phyloP scores from a whole-genome alignment of 2,797 vertebrate species.

The Pelodytes ibericus region DNA sequence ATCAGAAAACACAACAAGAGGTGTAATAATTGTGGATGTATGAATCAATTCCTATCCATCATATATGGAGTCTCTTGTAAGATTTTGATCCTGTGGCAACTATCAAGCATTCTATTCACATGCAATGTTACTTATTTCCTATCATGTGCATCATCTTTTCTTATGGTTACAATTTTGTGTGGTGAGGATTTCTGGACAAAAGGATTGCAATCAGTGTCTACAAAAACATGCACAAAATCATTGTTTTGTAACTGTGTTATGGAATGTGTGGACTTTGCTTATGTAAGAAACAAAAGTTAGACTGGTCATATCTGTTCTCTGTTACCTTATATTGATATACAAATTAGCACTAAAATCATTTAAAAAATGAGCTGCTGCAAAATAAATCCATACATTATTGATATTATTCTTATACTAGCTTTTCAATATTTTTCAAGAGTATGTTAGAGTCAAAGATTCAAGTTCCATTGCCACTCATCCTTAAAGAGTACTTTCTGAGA shows the following conservation, averaged over 20 bases:
- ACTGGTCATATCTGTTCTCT: no score
- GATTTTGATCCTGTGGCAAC: not conserved
- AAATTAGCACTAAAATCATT: not conserved
- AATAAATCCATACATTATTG: not conserved
- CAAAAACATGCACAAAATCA: not conserved
- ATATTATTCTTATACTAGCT: not conserved
- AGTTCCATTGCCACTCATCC: slow-evolving; percentile 19
- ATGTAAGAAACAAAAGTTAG: no score
- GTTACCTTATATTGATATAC: not conserved
- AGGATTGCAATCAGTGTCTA: not conserved
- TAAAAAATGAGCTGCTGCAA: not conserved
- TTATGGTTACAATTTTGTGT: not conserved
- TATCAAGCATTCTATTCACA: not conserved
- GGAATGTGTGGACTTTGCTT: not conserved
- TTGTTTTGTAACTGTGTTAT: not conserved
- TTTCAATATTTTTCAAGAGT: not conserved
- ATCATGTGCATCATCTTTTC: no score
- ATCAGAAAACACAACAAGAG: not conserved
- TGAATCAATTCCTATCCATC: no score
- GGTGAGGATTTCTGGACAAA: not conserved
- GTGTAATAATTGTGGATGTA: not conserved
- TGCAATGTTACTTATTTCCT: no score
- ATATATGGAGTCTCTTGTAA: not conserved
- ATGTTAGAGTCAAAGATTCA: not conserved
- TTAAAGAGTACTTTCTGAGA: slow-evolving; percentile 31